A percentile compares a stretch with the other conserved stretches of the same genome.
These are phyloP conservation scores for Chelonia mydas DNA, from an alignment of 2,797 vertebrate genomes.

Conservation along the genomic window DNA sequence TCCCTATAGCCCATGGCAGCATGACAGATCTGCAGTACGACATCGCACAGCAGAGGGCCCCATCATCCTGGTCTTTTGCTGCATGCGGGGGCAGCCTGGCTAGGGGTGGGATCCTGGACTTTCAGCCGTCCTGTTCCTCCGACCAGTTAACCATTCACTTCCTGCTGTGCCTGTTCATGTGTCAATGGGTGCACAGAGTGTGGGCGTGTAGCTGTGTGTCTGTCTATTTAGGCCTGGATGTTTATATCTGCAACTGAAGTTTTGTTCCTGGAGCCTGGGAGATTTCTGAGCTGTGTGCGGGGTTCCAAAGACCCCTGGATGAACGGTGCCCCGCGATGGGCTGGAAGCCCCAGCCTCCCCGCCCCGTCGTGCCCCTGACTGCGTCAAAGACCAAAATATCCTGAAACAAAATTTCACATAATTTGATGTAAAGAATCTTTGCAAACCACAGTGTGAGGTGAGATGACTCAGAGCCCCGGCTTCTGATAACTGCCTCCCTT, in stretches of 20 bases:
- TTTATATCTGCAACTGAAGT: background rate
- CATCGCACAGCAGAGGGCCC: background rate
- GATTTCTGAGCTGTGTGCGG: background rate
- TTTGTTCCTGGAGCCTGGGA: background rate
- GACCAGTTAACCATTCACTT: background rate
- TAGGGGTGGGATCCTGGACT: background rate
- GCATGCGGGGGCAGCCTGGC: background rate
- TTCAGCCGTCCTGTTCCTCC: background rate
- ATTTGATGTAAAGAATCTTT: background rate
- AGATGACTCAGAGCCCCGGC: background rate
- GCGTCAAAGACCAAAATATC: background rate
- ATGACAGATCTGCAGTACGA: background rate
- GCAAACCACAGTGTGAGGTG: background rate
- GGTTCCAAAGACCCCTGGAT: background rate
- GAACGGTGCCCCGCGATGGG: background rate
- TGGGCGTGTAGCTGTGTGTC: background rate
- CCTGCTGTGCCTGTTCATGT: background rate
- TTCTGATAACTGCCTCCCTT: background rate
- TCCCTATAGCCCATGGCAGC: background rate
- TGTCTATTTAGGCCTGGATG: background rate
- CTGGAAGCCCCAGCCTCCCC: background rate
- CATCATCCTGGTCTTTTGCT: background rate
- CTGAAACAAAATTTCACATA: background rate
- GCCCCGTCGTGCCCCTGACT: background rate
- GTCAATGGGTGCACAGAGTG: background rate